Percentiles rank a stretch among this genome's conserved stretches.
Conservation (phyloP, 2,113 vertebrate genomes). For the Hystrix brachyura region DNA sequence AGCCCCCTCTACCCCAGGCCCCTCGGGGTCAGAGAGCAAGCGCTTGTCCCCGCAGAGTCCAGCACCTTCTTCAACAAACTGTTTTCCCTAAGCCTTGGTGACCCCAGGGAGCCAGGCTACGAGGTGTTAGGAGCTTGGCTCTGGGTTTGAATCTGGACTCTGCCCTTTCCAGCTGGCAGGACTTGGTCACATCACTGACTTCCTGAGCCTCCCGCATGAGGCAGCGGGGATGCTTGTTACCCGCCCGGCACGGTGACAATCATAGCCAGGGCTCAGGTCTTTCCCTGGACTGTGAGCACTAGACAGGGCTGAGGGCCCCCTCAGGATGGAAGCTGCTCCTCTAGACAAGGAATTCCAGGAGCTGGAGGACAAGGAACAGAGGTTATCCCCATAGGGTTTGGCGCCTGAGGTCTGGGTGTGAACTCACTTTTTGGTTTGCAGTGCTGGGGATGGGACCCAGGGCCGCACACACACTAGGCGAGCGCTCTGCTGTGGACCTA, state of each 20-base stretch:
- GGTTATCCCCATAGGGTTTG: not conserved
- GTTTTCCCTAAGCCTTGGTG: not conserved
- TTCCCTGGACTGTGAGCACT: not conserved
- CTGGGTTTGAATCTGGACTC: not conserved
- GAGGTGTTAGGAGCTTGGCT: not conserved
- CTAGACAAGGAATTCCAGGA: not conserved
- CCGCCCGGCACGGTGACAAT: fast-evolving
- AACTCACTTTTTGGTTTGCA: not conserved
- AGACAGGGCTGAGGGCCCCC: not conserved
- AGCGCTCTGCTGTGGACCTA: not conserved
- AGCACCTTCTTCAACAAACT: not conserved
- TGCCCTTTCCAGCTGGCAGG: not conserved
- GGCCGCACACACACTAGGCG: not conserved
- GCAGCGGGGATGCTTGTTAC: not conserved
- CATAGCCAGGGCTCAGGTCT: not conserved
- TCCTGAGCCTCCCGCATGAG: not conserved
- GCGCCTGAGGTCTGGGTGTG: not conserved
- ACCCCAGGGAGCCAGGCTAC: not conserved
- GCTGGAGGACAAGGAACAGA: not conserved
- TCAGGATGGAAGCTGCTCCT: not conserved
- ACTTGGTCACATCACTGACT: not conserved
- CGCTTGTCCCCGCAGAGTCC: not conserved
- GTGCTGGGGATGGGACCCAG: not conserved
- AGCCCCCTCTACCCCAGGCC: not conserved
- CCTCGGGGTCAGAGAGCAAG: not conserved